These are phyloP conservation scores for Zeus faber DNA, from an alignment of 2,113 vertebrate species.

Conservation along the genomic window DNA sequence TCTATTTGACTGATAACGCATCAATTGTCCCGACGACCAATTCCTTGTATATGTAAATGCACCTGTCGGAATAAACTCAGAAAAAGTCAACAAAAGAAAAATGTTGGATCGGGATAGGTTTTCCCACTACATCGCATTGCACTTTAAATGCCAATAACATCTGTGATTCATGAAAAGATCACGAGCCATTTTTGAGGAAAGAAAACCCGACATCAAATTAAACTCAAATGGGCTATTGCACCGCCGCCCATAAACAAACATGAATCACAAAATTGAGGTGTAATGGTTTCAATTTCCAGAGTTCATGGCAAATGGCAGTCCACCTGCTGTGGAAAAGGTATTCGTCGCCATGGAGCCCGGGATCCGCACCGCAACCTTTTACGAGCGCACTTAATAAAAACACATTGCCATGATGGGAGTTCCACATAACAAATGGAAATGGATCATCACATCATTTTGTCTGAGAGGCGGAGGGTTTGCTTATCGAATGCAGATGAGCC, in stretches of 20 bases:
- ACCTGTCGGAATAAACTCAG: no score
- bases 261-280: conserved; percentile 73
- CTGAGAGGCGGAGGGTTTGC: no score
- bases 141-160: conserved; percentile 20
- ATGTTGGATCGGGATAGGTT: conserved; percentile 12
- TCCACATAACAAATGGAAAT: conserved; percentile 66
- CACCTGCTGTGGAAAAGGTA: conserved; percentile 77
- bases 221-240: conserved; percentile 50
- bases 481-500: no score
- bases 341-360: conserved; percentile 65
- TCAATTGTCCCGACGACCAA: no score
- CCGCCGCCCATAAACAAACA: conserved; percentile 63
- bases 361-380: conserved; percentile 60
- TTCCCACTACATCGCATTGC: conserved; percentile 21
- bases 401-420: conserved; percentile 66
- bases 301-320: conserved; percentile 71
- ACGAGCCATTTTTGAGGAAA: conserved; percentile 28
- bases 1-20: no score
- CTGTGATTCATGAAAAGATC: conserved; percentile 40
- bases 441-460: conserved; percentile 68
- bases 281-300: conserved; percentile 84
- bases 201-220: conserved; percentile 30
- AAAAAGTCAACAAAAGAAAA: no score
- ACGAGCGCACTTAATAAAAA: conserved; percentile 78
- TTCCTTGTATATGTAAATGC: no score